These are phyloP conservation scores for Elgaria multicarinata DNA, from an alignment of 2,113 vertebrate species.

Conservation along the genomic window DNA sequence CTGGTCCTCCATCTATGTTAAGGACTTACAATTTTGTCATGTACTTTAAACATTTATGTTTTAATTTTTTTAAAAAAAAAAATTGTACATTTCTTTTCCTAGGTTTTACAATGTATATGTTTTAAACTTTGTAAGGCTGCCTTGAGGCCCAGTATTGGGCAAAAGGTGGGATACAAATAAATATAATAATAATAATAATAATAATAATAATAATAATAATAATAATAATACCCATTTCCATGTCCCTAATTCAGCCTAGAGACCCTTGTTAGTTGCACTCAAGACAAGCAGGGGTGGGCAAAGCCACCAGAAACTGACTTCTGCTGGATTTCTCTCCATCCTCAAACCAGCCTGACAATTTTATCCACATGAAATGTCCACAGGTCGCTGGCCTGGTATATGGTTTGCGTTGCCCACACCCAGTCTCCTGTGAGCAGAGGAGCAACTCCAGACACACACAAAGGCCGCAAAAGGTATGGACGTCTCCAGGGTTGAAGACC, in stretches of 20 bases:
- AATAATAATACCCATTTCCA: no score
- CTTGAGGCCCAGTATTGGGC: no score
- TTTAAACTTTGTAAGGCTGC: no score
- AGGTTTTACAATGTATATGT: no score
- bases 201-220: no score
- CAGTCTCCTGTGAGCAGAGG: background rate
- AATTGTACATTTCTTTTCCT: no score
- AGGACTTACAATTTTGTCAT: no score
- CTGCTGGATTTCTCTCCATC: background rate
- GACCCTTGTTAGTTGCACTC: background rate
- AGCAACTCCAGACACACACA: background rate
- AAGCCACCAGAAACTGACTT: background rate
- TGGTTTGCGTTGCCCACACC: background rate
- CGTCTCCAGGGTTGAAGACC: background rate
- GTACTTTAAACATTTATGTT: no score
- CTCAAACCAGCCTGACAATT: background rate
- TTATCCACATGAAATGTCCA: background rate
- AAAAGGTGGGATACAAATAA: no score
- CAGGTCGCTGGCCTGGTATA: background rate
- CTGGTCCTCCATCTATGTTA: no score
- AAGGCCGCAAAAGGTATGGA: background rate
- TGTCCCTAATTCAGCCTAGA: background rate
- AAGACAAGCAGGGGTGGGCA: background rate
- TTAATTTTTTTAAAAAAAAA: no score
- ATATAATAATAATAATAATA: no score